Evolutionary conservation across 2,797 vertebrate species (phyloP).

Genomic region (Nasua narica): DNA sequence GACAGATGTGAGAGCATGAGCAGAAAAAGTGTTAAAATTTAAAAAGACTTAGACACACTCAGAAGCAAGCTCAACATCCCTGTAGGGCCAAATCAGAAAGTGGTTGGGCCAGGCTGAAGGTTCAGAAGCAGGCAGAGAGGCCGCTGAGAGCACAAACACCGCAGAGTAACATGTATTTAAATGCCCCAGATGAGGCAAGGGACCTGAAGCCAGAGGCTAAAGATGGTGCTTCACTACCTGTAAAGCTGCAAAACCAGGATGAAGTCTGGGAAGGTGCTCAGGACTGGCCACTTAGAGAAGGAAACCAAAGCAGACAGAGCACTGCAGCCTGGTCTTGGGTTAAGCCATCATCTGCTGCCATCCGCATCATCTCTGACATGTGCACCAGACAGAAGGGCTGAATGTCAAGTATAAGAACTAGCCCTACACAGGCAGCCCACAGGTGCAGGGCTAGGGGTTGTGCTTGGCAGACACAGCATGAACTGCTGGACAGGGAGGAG

Average conservation of each 20-base stretch:
- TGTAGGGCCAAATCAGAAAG: not conserved
- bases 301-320: not conserved
- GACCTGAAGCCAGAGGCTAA: not conserved
- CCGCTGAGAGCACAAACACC: not conserved
- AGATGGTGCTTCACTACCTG: not conserved
- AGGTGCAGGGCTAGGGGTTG: not conserved
- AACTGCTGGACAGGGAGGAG: not conserved
- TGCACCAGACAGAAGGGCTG: not conserved
- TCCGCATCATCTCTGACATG: not conserved
- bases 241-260: not conserved
- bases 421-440: not conserved
- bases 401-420: not conserved
- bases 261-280: not conserved
- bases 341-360: not conserved
- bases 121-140: not conserved
- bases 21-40: not conserved
- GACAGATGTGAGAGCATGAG: not conserved
- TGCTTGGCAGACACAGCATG: not conserved
- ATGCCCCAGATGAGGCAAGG: not conserved
- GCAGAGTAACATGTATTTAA: not conserved
- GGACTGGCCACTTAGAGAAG: not conserved
- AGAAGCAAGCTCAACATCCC: not conserved
- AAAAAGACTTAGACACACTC: not conserved
- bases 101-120: not conserved
- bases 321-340: not conserved